Evolutionary conservation across 2,888 invertebrate species (phyloP).

Genomic region (Eristalinus sepulchralis): DNA sequence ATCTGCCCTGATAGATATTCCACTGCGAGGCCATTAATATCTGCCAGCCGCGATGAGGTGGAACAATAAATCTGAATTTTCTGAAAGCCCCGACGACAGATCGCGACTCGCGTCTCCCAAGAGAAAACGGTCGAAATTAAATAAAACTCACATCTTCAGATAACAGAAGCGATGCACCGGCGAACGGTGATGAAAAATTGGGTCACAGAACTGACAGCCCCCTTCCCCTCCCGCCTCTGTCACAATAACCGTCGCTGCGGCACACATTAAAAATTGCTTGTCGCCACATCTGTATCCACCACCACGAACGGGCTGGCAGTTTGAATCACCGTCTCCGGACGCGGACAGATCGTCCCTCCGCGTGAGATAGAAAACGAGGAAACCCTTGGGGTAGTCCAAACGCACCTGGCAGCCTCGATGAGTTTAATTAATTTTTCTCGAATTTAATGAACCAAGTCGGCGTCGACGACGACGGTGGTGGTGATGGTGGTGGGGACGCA

Average conservation of each 20-base stretch:
- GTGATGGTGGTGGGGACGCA: neutral
- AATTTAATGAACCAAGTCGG: neutral
- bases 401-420: slow-evolving; percentile 23
- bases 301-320: neutral
- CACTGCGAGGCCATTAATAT: neutral
- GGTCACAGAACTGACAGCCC: neutral
- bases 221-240: neutral
- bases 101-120: neutral
- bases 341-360: neutral
- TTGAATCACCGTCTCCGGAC: neutral
- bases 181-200: neutral
- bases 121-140: neutral
- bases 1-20: neutral
- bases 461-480: neutral
- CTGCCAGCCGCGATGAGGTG: neutral
- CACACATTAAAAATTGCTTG: slow-evolving; percentile 23
- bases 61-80: neutral
- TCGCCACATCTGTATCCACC: neutral
- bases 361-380: neutral
- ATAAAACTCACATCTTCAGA: neutral
- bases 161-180: neutral
- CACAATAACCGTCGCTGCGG: slow-evolving; percentile 30
- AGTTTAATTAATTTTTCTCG: slow-evolving; percentile 12
- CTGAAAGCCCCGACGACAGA: neutral
- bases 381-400: slow-evolving; percentile 7